Conservation (phyloP, 92 coral and sea anemone species). For the Phenganax stokvisi region DNA sequence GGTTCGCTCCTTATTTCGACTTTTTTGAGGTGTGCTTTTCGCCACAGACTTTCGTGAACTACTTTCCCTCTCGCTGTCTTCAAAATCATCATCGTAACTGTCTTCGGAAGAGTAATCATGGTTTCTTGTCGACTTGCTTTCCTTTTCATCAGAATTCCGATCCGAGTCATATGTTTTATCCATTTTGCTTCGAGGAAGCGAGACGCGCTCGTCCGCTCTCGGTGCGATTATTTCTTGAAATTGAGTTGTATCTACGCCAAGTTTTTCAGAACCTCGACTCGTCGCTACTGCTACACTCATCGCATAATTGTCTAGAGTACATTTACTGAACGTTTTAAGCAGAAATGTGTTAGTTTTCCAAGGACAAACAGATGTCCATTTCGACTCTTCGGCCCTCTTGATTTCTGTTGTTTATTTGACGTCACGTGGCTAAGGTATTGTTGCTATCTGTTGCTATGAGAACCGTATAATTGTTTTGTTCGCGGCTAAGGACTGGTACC, state of each 20-base stretch:
- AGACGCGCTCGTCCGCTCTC: slow-evolving; percentile 19
- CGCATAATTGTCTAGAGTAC: slow-evolving; percentile 11
- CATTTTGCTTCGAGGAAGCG: neutral
- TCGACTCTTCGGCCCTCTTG: neutral
- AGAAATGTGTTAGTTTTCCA: neutral
- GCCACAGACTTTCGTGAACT: slow-evolving; percentile 29
- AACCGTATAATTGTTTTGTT: neutral
- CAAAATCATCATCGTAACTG: slow-evolving; percentile 96
- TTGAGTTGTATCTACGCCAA: neutral
- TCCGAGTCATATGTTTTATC: neutral
- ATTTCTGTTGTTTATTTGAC: slow-evolving; percentile 26
- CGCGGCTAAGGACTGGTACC: neutral
- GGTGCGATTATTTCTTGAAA: slow-evolving; percentile 30
- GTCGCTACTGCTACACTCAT: slow-evolving; percentile 24
- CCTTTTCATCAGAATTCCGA: slow-evolving; percentile 7
- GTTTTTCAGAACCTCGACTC: slow-evolving; percentile 25
- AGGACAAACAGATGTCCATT: neutral
- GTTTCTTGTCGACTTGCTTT: neutral
- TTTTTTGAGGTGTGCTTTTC: slow-evolving; percentile 37
- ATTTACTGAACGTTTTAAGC: neutral
- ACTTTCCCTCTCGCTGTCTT: slow-evolving; percentile 49
- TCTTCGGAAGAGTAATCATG: slow-evolving; percentile 7
- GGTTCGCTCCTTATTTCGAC: slow-evolving; percentile 30
- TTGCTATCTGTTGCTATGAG: slow-evolving; percentile 23
- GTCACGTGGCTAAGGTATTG: slow-evolving; percentile 28